Evolutionary conservation across 2,113 vertebrate species (phyloP), one percentile per base, ranked within the genome.

Genomic region (Maccullochella peelii): DNA sequence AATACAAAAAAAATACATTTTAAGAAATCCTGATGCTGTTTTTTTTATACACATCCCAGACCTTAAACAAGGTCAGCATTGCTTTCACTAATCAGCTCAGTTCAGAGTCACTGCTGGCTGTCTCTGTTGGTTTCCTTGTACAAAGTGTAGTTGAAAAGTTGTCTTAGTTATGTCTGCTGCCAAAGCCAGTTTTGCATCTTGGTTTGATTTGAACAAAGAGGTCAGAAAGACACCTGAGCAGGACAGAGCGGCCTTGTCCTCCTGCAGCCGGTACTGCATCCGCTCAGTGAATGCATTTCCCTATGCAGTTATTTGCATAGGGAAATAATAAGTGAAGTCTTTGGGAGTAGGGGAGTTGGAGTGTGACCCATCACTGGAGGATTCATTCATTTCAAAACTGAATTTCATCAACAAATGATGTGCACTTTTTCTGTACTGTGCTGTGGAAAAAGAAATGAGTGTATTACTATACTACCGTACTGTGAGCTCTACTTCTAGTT

Each of bases 271-370:
- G 30, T 69, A 2, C 16, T 77, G 55, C 82, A 74, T 92, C 50
- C 68, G 20, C 78, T 84, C 83, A 44, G 40, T 58, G 20, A 65
- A 95, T 95, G 95, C 94, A 95, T n/a, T n/a, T n/a, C n/a, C n/a
- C n/a, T n/a, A n/a, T n/a, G n/a, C 95, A 95, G 90, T 83, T 93
- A 92, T 95, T 95, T 94, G 92, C 92, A 93, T 95, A 94, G 88
- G 89, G 79, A 95, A 95, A 95, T 93, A 63, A 63, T 66, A 72
- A 84, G 77, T 63, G 36, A 82, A 54, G 84, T 52, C 73, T 88
- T 80, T 82, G 57, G 76, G 36, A 75, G 73, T 27, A 21, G 8
- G 23, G 23, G 66, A 25, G 68, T 36, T 69, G 25, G 21, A 21
- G 68, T 38, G 25, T 8, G 58, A 57, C 44, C 74, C 65, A 38